Percentiles rank a stretch among this genome's conserved stretches.
These are phyloP conservation scores for Trochalopteron elliotii DNA, from an alignment of 2,113 vertebrate genomes.

Conservation along the genomic window DNA sequence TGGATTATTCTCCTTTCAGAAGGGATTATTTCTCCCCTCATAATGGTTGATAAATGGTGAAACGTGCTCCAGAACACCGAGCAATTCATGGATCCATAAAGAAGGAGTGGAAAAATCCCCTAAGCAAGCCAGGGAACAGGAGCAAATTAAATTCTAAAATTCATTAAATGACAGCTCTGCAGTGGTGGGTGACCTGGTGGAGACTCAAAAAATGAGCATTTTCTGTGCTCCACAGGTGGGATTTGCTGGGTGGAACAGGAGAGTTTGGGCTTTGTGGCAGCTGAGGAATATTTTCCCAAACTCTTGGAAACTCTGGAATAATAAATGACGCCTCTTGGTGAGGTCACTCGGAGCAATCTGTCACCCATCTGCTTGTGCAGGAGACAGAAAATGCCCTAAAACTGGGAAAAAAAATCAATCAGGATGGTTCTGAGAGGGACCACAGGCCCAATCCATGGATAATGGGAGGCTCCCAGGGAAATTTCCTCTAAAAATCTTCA, in stretches of 20 bases:
- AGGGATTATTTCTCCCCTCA: not conserved
- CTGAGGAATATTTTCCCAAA: not conserved
- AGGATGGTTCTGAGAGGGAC: fast-evolving
- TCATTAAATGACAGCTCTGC: fast-evolving
- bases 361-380: constrained; percentile 14
- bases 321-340: not conserved
- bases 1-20: constrained; percentile 33
- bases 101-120: not conserved
- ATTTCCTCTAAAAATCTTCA: not conserved
- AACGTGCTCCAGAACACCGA: not conserved
- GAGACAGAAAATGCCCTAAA: not conserved
- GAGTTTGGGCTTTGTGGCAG: not conserved
- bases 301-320: not conserved
- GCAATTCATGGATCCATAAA: not conserved
- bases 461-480: fast-evolving
- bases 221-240: not conserved
- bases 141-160: not conserved
- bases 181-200: not conserved
- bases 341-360: not conserved
- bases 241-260: fast-evolving
- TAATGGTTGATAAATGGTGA: not conserved
- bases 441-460: fast-evolving
- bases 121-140: not conserved
- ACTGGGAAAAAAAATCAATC: not conserved
- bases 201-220: not conserved